Evolutionary conservation across 2,113 vertebrate species (phyloP).

Genomic region (Chunga burmeisteri): DNA sequence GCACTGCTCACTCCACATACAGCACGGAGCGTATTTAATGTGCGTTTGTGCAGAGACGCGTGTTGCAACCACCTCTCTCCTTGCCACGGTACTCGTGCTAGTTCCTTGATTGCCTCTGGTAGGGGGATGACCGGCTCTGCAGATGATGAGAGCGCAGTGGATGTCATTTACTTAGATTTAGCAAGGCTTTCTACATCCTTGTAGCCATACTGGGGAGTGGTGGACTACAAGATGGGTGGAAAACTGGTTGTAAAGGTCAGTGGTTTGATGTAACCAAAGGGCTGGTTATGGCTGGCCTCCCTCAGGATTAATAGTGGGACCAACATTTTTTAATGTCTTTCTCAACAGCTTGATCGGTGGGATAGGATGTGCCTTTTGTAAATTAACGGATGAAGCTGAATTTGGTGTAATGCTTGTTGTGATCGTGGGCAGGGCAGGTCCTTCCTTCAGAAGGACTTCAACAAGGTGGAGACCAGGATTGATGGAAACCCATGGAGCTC

Average conservation of each 20-base stretch:
- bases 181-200: neutral
- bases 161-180: neutral
- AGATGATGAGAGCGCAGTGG: too few relatives aligned
- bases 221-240: neutral
- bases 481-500: neutral
- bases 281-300: neutral
- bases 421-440: too few relatives aligned
- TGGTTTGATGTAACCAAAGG: neutral
- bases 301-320: neutral
- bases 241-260: neutral
- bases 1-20: neutral
- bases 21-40: neutral
- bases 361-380: neutral
- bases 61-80: neutral
- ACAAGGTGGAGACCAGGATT: neutral
- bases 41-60: neutral
- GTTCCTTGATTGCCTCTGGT: neutral
- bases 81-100: rapidly evolving
- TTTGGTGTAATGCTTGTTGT: neutral
- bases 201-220: neutral
- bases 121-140: neutral
- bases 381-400: neutral
- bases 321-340: neutral
- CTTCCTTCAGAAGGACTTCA: neutral
- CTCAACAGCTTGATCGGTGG: neutral